phyloP scores from a whole-genome alignment of 35 echinoderm and acorn worm genomes.

The Anneissia japonica region DNA sequence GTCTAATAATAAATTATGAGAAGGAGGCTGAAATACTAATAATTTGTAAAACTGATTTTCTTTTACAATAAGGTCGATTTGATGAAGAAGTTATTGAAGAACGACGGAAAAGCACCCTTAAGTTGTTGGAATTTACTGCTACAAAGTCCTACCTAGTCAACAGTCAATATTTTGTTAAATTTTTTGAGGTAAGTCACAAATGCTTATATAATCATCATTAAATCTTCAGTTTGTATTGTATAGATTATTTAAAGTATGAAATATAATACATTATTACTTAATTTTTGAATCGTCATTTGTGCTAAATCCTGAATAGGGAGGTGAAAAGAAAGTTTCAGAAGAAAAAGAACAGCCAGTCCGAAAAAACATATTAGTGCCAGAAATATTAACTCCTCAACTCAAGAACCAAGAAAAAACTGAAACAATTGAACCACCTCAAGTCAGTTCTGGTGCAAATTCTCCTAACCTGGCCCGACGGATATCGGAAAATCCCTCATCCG shows the following conservation, averaged over 20 bases:
- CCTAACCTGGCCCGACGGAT: background rate
- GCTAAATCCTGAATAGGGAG: no score
- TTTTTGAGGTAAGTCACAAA: slow-evolving; percentile 74
- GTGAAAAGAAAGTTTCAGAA: background rate
- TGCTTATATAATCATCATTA: background rate
- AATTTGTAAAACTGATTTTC: no score
- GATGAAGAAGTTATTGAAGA: slow-evolving; percentile 89
- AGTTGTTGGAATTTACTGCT: slow-evolving; percentile 71
- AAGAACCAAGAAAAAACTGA: background rate
- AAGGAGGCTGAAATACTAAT: no score
- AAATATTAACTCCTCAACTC: background rate
- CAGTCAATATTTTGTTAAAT: slow-evolving; percentile 42
- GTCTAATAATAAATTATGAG: background rate
- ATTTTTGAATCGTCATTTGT: no score
- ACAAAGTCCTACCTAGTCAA: slow-evolving; percentile 62
- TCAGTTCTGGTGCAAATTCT: background rate
- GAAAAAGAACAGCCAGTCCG: background rate
- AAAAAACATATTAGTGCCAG: background rate
- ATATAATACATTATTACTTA: no score
- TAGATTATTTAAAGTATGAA: no score
- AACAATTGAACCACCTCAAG: background rate
- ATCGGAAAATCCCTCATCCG: background rate
- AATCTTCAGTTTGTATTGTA: no score
- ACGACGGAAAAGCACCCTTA: slow-evolving; percentile 68
- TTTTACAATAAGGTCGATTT: slow-evolving; percentile 84